phyloP scores from a whole-genome alignment of 1,140 invertebrate species.

The Aphaenogaster floridana region DNA sequence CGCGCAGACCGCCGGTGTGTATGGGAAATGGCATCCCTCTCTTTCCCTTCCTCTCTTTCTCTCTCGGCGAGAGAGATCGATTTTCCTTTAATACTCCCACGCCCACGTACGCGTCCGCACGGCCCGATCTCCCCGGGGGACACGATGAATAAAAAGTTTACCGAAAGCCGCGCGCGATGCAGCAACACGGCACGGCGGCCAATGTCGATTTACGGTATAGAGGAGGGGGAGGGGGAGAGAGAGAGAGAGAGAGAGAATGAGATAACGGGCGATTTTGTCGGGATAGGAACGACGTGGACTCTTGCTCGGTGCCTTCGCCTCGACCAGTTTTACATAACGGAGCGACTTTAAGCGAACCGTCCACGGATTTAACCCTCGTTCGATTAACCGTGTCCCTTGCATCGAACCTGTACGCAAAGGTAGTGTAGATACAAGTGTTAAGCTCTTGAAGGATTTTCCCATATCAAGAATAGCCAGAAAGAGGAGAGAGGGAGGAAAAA shows the following conservation, averaged over 20 bases:
- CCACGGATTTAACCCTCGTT: slow-evolving; percentile 16
- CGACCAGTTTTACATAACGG: slow-evolving; percentile 50
- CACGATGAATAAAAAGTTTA: slow-evolving; percentile 70
- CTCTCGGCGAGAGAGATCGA: slow-evolving; percentile 61
- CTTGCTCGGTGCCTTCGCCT: slow-evolving; percentile 27
- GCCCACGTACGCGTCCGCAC: slow-evolving; percentile 42
- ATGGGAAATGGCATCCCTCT: slow-evolving; percentile 53
- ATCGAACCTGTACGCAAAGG: slow-evolving; percentile 4
- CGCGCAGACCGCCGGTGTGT: slow-evolving; percentile 41
- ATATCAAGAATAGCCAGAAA: not conserved
- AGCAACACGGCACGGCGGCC: slow-evolving; percentile 19
- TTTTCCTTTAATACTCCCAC: slow-evolving; percentile 67
- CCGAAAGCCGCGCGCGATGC: slow-evolving; percentile 39
- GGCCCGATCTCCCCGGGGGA: slow-evolving; percentile 21
- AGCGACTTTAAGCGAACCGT: slow-evolving; percentile 40
- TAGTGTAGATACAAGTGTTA: not conserved
- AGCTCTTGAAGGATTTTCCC: not conserved
- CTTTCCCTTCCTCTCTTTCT: slow-evolving; percentile 23
- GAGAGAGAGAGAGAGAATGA: not conserved
- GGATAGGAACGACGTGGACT: slow-evolving; percentile 22
- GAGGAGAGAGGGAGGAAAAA: not conserved
- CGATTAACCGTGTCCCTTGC: slow-evolving; percentile 28
- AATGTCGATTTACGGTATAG: slow-evolving; percentile 46
- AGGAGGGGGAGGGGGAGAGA: not conserved
- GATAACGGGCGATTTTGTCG: slow-evolving; percentile 41